Evolutionary conservation across 2,888 invertebrate genomes (phyloP).

Genomic region (Chrysotoxum bicinctum): DNA sequence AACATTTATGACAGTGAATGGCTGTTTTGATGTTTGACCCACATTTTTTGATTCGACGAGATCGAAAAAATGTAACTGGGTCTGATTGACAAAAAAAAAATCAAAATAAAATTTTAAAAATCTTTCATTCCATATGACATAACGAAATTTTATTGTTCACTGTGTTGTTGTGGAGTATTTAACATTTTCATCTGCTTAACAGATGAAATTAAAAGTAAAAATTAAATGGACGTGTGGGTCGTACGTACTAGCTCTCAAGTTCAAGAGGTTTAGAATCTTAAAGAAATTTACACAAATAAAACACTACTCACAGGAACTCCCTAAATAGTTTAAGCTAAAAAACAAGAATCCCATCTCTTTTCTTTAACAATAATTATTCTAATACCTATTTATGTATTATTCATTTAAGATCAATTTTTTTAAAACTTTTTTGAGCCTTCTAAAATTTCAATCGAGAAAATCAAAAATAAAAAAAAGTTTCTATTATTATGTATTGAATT

Average conservation of each 20-base stretch:
- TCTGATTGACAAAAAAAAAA: neutral
- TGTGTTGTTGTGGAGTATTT: neutral
- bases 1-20: neutral
- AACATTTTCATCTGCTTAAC: slow-evolving; percentile 33
- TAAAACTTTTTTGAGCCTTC: too few relatives aligned
- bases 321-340: too few relatives aligned
- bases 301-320: too few relatives aligned
- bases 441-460: too few relatives aligned
- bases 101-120: slow-evolving; percentile 29
- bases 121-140: slow-evolving; percentile 54
- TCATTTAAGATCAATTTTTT: too few relatives aligned
- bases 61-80: slow-evolving; percentile 35
- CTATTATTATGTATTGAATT: too few relatives aligned
- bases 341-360: too few relatives aligned
- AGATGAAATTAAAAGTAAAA: neutral
- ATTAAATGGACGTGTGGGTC: neutral
- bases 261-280: too few relatives aligned
- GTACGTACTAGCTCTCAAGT: neutral
- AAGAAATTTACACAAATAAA: too few relatives aligned
- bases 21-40: slow-evolving; percentile 49
- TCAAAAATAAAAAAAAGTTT: too few relatives aligned
- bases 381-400: too few relatives aligned
- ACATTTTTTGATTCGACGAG: slow-evolving; percentile 32
- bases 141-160: slow-evolving; percentile 33
- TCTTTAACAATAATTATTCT: too few relatives aligned